Conservation (phyloP, 1,140 invertebrate species). For the Propsilocerus akamusi region DNA sequence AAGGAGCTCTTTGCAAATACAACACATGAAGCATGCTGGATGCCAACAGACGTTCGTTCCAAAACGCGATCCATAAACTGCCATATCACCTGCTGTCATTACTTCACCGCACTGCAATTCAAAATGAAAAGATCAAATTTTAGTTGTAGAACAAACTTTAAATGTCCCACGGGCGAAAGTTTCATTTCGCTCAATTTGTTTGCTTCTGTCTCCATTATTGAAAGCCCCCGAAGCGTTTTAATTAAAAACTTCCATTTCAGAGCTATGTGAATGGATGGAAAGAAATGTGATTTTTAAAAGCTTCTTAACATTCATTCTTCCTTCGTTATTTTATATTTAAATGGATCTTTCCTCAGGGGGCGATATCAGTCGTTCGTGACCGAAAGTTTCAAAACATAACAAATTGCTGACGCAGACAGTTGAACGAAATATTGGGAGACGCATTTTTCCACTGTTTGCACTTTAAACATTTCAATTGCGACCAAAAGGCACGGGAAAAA, state of each 20-base stretch:
- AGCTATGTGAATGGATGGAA: too few species aligned
- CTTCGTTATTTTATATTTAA: background rate
- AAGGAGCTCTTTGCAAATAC: conserved; percentile 78
- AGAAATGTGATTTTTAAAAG: background rate
- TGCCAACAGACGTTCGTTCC: conserved; percentile 76
- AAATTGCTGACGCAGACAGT: background rate
- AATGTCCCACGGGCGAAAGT: too few species aligned
- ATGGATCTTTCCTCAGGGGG: too few species aligned
- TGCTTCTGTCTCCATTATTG: too few species aligned
- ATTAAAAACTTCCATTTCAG: background rate
- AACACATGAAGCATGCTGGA: conserved; percentile 86
- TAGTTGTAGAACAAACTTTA: background rate
- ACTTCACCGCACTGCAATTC: conserved; percentile 70
- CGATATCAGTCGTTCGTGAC: background rate
- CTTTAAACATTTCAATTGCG: background rate
- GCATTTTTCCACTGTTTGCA: background rate
- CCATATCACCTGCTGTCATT: conserved; percentile 71
- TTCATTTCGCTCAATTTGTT: too few species aligned
- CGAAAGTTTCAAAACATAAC: background rate
- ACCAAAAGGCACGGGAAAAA: background rate
- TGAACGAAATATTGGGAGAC: too few species aligned
- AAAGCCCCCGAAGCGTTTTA: background rate
- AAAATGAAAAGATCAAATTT: conserved; percentile 10
- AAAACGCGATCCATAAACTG: conserved; percentile 70
- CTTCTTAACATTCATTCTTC: background rate